Evolutionary conservation across 2,888 invertebrate genomes (phyloP), one percentile per base, ranked within the genome.

Genomic region (Penaeus monodon): DNA sequence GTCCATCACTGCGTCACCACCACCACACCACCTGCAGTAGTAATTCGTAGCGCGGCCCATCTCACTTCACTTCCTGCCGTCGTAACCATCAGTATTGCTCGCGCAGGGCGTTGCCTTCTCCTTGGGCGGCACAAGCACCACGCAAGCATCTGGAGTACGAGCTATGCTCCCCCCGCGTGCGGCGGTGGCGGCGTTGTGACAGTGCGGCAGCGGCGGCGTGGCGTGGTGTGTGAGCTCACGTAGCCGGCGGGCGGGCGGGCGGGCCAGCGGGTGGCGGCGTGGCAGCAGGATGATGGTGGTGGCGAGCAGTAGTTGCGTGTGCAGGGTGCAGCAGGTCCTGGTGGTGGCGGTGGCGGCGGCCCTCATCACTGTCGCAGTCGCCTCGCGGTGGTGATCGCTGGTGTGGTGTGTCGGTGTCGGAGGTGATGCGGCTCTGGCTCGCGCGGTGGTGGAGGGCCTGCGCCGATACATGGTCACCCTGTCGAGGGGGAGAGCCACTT

Each of bases 291-390:
- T n/a, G 49, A 24, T 38, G 49, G 17, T 14, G 24, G 44, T 20
- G n/a, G 77, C 44, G 68, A 81, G 86, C 86, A 86, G 78, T 86
- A 73, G 86, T 81, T 86, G 86, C 86, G 86, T 86, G 86, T 86
- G 86, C 86, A 82, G 86, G 82, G 73, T 86, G 86, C 86, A 86
- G 83, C 78, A 82, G 76, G 73, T 79, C 81, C 49, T 77, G 44
- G 44, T 77, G 82, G 73, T 70, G 81, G 81, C 63, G 79, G 79
- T 77, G 85, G 85, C 86, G 81, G 81, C 82, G 86, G 86, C 86
- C 86, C 86, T 86, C 78, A 78, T 86, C 86, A 86, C 82, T 86
- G 86, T 86, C 82, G 83, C 86, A 86, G 82, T 86, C 79, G 86
- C 86, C 86, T 86, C 83, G 86, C 83, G 86, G 78, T 86, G 86